phyloP scores from a whole-genome alignment of 2,113 vertebrate species.

The Tylochromis polylepis region DNA sequence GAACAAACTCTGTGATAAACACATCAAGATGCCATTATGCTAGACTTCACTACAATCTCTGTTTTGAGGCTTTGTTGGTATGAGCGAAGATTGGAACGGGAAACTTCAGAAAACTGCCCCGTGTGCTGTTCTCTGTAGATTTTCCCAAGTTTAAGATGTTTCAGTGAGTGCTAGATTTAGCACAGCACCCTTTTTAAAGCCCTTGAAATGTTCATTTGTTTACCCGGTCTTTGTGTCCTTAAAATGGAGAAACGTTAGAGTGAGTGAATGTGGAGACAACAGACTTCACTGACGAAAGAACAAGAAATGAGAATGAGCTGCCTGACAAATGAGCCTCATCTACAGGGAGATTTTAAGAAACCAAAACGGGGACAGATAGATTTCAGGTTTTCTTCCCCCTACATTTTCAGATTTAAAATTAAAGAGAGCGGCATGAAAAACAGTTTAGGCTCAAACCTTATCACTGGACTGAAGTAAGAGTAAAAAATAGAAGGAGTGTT shows the following conservation, averaged over 20 bases:
- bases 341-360: neutral
- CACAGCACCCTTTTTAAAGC: neutral
- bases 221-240: neutral
- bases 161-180: neutral
- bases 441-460: neutral
- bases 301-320: neutral
- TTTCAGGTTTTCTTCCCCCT: neutral
- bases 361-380: neutral
- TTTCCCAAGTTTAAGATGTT: neutral
- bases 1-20: conserved; percentile 31
- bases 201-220: neutral
- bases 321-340: neutral
- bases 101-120: neutral
- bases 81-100: neutral
- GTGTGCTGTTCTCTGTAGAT: neutral
- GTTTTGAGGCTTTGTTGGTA: neutral
- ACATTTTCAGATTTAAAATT: neutral
- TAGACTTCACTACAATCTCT: neutral
- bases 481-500: neutral
- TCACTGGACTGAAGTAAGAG: neutral
- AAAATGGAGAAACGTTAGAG: neutral
- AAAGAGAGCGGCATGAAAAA: neutral
- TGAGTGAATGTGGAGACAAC: neutral
- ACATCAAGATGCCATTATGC: conserved; percentile 14
- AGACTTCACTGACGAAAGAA: conserved; percentile 14